Conservation (phyloP, 1,140 invertebrate genomes). For the Macrobrachium rosenbergii region DNA sequence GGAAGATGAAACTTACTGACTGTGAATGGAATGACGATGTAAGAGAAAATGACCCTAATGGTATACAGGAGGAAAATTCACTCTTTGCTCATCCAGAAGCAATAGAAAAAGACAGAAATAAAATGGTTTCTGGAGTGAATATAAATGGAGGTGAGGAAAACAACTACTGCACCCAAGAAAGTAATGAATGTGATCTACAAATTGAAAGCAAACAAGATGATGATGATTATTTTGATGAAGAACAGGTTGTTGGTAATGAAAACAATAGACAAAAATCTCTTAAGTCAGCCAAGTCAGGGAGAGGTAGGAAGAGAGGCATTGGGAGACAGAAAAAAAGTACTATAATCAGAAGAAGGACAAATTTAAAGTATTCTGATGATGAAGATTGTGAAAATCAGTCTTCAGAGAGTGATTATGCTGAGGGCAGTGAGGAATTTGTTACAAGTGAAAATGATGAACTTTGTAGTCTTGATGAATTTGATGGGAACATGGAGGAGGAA, state of each 20-base stretch:
- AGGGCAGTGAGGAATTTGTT: no score
- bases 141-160: no score
- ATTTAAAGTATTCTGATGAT: background rate
- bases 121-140: no score
- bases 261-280: background rate
- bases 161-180: no score
- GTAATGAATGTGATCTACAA: no score
- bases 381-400: background rate
- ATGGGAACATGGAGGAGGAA: background rate
- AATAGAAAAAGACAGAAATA: background rate
- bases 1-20: constrained; percentile 53
- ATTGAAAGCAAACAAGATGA: no score
- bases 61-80: background rate
- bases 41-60: background rate
- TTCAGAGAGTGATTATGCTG: no score
- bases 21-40: constrained; percentile 25
- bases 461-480: background rate
- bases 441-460: no score
- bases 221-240: background rate
- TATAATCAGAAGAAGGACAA: background rate
- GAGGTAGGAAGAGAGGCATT: background rate
- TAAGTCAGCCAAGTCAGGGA: background rate
- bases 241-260: background rate
- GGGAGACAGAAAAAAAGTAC: background rate
- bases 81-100: background rate